Evolutionary conservation across 2,113 vertebrate species (phyloP).

Genomic region (Scomber colias): DNA sequence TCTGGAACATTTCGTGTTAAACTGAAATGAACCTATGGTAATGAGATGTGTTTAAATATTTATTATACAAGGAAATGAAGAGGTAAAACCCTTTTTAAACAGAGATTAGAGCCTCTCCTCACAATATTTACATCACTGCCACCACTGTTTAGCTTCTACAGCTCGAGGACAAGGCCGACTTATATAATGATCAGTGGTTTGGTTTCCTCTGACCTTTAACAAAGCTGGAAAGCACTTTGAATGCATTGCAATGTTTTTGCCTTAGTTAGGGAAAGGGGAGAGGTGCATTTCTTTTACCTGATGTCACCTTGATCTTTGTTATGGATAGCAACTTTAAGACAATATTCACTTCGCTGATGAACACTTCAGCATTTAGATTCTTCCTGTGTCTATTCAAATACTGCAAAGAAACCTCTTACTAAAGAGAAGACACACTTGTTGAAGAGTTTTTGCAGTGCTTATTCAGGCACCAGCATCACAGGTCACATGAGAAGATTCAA

Average conservation of each 20-base stretch:
- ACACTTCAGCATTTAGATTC: neutral
- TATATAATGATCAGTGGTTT: conserved; percentile 38
- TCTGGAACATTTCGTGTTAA: conserved; percentile 24
- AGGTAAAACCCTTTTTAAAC: conserved; percentile 14
- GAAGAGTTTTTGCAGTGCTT: no score
- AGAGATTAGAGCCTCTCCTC: conserved; percentile 52
- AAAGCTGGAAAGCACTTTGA: neutral
- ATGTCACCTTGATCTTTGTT: neutral
- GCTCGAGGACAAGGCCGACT: conserved; percentile 20
- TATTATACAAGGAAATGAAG: conserved; percentile 56
- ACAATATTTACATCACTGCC: conserved; percentile 60
- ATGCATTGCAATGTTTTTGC: conserved; percentile 4
- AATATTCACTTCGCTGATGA: neutral
- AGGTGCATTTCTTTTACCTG: neutral
- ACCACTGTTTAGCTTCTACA: conserved; percentile 50
- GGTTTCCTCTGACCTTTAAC: conserved; percentile 50
- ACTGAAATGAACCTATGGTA: conserved; percentile 20
- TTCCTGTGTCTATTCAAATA: neutral
- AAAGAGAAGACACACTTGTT: no score
- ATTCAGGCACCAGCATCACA: no score
- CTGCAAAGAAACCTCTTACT: no score
- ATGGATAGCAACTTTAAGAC: neutral
- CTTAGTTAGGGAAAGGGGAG: conserved; percentile 9
- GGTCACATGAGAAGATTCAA: no score
- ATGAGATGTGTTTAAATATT: conserved; percentile 61